Evolutionary conservation across 1,140 invertebrate species (phyloP), one percentile per base, ranked within the genome.

Genomic region (Pogonomyrmex barbatus): DNA sequence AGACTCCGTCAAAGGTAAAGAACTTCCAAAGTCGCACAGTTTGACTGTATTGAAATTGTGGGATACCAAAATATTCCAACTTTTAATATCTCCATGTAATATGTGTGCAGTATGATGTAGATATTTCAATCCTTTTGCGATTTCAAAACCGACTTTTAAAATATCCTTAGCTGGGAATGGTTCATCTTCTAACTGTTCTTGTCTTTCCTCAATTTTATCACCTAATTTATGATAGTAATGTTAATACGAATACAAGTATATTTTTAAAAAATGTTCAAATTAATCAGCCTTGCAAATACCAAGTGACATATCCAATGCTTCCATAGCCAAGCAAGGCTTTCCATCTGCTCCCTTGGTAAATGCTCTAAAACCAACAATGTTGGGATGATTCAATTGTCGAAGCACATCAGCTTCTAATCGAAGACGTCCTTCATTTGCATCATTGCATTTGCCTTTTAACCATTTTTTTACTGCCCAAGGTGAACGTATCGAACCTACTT

Each of bases 31-130:
- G 93, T 98, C 98, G 94, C 98, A 98, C 3, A 98, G 93, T 93
- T 98, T 98, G 67, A 97, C 97, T 0, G 95, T 95, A 62, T 96
- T 95, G 93, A 97, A 98, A 92, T 98, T 96, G 36, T 96, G 96
- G 91, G 97, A 97, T 10, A 97, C 94, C 9, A 98, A 95, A 50
- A 98, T 95, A 94, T 98, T 98, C 86, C 96, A 97, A 81, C 97
- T 98, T 94, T 98, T 98, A 17, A 98, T 95, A 93, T 98, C 98
- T 54, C 97, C 97, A 90, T 98, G 98, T 12, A 98, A 93, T 68
- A 98, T 94, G 39, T 96, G 94, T 42, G 96, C 96, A 83, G 96
- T 96, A 10, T 96, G 96, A 93, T 98, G 98, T 4, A 98, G 94
- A 95, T 98, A 98, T 90, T 97, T 95, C 1, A 98, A 91, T 1